These are phyloP conservation scores for Junonia oenone DNA, from an alignment of 2,888 invertebrate species.

Conservation along the genomic window DNA sequence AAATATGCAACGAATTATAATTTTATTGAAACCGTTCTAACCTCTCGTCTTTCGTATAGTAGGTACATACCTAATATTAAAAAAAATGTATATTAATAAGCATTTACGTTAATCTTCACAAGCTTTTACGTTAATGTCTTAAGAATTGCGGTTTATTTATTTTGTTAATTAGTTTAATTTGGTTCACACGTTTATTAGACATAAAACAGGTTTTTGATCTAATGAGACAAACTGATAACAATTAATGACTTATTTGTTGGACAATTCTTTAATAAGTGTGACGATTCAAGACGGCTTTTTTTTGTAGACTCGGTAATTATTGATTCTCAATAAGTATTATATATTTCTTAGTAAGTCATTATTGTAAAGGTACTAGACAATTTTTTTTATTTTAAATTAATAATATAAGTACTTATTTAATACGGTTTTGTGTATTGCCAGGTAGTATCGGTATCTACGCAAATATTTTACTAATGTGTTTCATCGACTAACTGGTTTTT, in stretches of 20 bases:
- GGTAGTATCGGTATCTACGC: too few species aligned
- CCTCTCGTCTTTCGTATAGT: too few species aligned
- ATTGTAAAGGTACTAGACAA: background rate
- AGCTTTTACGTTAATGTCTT: background rate
- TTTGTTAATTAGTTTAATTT: background rate
- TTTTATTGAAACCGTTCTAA: too few species aligned
- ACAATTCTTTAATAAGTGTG: background rate
- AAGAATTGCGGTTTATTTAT: background rate
- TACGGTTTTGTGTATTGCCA: too few species aligned
- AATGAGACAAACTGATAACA: background rate
- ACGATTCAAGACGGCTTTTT: constrained; percentile 1
- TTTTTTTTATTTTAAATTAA: background rate
- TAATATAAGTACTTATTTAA: background rate
- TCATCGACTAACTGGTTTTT: too few species aligned
- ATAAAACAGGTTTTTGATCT: background rate
- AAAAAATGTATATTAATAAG: too few species aligned
- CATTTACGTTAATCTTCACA: too few species aligned
- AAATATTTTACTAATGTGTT: too few species aligned
- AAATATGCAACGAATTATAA: too few species aligned
- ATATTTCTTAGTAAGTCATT: constrained; percentile 18
- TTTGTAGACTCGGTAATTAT: constrained; percentile 12
- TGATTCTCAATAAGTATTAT: constrained; percentile 5
- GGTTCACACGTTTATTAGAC: constrained; percentile 7
- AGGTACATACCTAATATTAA: too few species aligned
- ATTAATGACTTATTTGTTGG: background rate